A percentile compares a stretch with the other conserved stretches of the same genome.
Evolutionary conservation across 2,113 vertebrate species (phyloP).

Genomic region (Pelusios castaneus): DNA sequence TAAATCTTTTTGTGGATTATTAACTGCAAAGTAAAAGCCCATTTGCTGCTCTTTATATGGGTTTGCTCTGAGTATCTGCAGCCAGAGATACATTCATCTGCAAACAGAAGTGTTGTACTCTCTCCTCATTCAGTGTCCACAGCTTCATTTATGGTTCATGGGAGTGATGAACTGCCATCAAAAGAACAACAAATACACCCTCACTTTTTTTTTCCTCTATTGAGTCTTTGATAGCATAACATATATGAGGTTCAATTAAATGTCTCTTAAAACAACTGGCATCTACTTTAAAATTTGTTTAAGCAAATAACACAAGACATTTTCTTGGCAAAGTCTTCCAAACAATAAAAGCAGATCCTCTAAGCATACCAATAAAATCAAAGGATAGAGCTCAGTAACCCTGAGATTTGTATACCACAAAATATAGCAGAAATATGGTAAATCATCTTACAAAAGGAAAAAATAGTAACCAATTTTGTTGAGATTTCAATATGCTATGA

Average conservation of each 20-base stretch:
- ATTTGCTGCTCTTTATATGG: not conserved
- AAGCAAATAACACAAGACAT: not conserved
- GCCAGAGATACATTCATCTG: not conserved
- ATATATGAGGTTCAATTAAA: not conserved
- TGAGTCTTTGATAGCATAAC: not conserved
- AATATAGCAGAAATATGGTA: constrained; percentile 12
- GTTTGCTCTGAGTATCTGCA: not conserved
- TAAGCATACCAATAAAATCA: not conserved
- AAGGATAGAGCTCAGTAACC: not conserved
- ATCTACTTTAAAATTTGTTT: not conserved
- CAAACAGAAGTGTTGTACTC: not conserved
- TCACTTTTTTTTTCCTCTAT: rapidly evolving
- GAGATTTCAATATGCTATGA: not conserved
- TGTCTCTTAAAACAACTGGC: not conserved
- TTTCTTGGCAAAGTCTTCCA: not conserved
- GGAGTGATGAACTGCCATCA: not conserved
- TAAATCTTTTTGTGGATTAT: constrained; percentile 20
- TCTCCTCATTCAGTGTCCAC: not conserved
- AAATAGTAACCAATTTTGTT: not conserved
- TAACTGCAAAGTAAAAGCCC: constrained; percentile 1
- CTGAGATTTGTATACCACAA: not conserved
- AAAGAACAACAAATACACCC: not conserved
- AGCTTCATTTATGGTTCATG: not conserved
- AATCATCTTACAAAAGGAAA: constrained; percentile 11
- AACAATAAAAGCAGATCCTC: not conserved